Conservation (phyloP, 2,113 vertebrate genomes). For the Oriolus oriolus region DNA sequence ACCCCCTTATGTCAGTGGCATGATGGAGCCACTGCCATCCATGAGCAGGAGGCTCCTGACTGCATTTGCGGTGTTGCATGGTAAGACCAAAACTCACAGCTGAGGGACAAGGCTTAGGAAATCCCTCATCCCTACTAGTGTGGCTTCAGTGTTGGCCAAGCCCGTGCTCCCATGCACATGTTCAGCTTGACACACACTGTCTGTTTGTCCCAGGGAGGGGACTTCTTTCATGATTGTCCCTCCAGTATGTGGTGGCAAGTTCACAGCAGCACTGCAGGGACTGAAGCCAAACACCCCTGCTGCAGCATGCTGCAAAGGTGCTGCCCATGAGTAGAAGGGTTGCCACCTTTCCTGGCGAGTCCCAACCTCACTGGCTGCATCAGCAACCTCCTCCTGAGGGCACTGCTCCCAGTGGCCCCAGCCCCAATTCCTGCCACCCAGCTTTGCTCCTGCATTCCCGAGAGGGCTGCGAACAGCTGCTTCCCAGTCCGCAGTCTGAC, state of each 20-base stretch:
- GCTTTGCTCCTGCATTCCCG: background rate
- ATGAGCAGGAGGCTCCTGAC: background rate
- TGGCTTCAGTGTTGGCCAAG: background rate
- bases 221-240: accelerated
- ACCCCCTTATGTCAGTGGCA: background rate
- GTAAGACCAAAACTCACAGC: background rate
- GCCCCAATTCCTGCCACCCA: background rate
- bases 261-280: accelerated
- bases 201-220: background rate
- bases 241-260: accelerated
- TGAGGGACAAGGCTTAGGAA: background rate
- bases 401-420: background rate
- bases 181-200: background rate
- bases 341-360: background rate
- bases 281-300: background rate
- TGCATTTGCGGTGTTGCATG: accelerated
- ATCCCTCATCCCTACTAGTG: background rate
- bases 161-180: accelerated
- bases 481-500: background rate
- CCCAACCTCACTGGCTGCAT: background rate
- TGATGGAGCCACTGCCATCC: background rate
- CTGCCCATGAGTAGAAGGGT: background rate
- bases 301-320: accelerated
- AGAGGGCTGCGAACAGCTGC: background rate
- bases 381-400: background rate